phyloP scores from a whole-genome alignment of 2,888 invertebrate genomes.

The Cryptophagus acutangulus region DNA sequence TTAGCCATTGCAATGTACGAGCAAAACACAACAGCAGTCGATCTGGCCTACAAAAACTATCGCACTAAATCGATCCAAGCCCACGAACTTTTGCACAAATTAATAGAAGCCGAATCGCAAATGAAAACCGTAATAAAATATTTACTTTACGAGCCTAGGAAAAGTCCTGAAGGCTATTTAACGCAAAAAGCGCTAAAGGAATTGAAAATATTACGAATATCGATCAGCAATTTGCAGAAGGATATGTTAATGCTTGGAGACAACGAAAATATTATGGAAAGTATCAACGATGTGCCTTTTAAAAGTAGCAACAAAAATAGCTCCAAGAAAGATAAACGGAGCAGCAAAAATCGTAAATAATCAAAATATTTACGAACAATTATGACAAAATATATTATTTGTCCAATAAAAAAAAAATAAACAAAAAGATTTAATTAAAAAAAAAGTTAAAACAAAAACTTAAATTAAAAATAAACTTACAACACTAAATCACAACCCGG shows the following conservation, averaged over 20 bases:
- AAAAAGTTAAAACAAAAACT: no score
- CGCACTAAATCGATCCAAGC: slow-evolving; percentile 56
- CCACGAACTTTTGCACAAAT: slow-evolving; percentile 52
- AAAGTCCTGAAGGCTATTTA: slow-evolving; percentile 68
- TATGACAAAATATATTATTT: no score
- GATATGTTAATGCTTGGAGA: slow-evolving; percentile 15
- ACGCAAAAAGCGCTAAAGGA: slow-evolving; percentile 64
- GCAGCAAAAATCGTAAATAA: neutral
- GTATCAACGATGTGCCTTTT: no score
- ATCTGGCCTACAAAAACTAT: slow-evolving; percentile 60
- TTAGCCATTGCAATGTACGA: slow-evolving; percentile 71
- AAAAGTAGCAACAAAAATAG: neutral
- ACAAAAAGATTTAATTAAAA: neutral
- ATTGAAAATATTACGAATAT: slow-evolving; percentile 48
- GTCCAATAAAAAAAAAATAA: neutral
- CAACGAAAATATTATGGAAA: no score
- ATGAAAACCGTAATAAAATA: slow-evolving; percentile 60
- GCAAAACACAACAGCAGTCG: slow-evolving; percentile 62
- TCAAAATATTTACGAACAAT: no score
- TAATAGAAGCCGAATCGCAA: slow-evolving; percentile 55
- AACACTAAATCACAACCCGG: slow-evolving; percentile 60
- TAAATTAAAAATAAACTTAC: no score
- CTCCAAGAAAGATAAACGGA: neutral
- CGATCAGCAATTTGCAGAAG: slow-evolving; percentile 24
- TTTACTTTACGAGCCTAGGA: slow-evolving; percentile 65